Base-by-base conservation (phyloP, 2,797 vertebrate species). In the Hipposideros larvatus region DNA sequence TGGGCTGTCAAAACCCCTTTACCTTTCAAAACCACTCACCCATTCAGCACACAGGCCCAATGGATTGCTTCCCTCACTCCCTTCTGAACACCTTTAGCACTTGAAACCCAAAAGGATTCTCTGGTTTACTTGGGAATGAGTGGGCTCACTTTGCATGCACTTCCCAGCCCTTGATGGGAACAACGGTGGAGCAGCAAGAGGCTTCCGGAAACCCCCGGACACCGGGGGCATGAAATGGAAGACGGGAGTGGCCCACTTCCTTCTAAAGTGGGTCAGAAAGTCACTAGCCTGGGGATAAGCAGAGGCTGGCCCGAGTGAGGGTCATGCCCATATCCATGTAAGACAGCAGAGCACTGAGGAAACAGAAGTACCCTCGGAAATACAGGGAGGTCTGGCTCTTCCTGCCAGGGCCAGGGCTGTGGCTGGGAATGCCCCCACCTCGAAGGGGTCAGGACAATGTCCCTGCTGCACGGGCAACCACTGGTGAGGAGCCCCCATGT, bases 321-420 rank as follows among this genome's bases (percentile, higher is more conserved):
- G 43, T 77, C 65, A 43, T 19, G 4, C 22, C 61, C 28, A 28
- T 1, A 1, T 11, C 46, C 5, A 48, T 14, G 0, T 21, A 7
- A 31, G n/a, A 65, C 22, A 0, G 15, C 7, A 2, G 43, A 37
- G 34, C 71, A 24, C 41, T 1, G 22, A 3, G 16, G 66, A 34
- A 9, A 46, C 7, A 4, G 71, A 48, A 28, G 19, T 7, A 2
- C 41, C 9, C 14, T 22, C 1, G 9, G 18, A 46, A 41, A 22
- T 0, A 37, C 68, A 9, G 48, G 26, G 41, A 55, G 78, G 37
- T 31, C 80, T 19, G 11, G 26, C 31, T 66, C 19, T n/a, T 91
- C n/a, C 57, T 8, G 5, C 37, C 37, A 24, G 10, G 41, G 21
- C 11, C 24, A 24, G 19, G 7, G 59, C n/a, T 46, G 28, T 1